phyloP scores from a whole-genome alignment of 2,113 vertebrate genomes.

The Plecturocebus donacophilus region DNA sequence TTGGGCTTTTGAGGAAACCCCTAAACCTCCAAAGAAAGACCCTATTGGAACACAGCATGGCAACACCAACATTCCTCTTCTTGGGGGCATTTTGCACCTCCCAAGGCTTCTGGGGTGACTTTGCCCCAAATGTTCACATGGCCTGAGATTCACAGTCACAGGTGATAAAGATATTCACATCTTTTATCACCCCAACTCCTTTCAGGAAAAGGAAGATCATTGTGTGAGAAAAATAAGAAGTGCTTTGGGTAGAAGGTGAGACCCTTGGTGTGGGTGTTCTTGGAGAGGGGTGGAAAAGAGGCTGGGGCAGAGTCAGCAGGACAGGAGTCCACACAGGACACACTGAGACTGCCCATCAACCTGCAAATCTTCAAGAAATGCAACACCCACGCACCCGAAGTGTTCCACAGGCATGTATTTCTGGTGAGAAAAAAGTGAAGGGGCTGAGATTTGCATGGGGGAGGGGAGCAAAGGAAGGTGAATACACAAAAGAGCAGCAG shows the following conservation, averaged over 20 bases:
- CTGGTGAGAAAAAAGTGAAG: not conserved
- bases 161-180: not conserved
- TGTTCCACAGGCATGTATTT: not conserved
- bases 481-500: not conserved
- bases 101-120: not conserved
- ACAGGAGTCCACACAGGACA: not conserved
- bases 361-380: not conserved
- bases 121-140: not conserved
- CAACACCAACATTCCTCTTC: not conserved
- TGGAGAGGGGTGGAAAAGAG: not conserved
- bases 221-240: not conserved
- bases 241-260: not conserved
- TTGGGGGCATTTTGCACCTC: not conserved
- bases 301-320: not conserved
- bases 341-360: not conserved
- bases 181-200: not conserved
- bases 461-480: not conserved
- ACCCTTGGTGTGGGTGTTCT: not conserved
- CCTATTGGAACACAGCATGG: not conserved
- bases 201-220: fast-evolving
- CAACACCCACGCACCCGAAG: not conserved
- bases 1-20: too few species aligned
- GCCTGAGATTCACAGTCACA: not conserved
- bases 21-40: too few species aligned
- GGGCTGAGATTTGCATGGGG: not conserved